Conservation (phyloP, 2,888 invertebrate genomes). For the Sarcophaga caerulescens region DNA sequence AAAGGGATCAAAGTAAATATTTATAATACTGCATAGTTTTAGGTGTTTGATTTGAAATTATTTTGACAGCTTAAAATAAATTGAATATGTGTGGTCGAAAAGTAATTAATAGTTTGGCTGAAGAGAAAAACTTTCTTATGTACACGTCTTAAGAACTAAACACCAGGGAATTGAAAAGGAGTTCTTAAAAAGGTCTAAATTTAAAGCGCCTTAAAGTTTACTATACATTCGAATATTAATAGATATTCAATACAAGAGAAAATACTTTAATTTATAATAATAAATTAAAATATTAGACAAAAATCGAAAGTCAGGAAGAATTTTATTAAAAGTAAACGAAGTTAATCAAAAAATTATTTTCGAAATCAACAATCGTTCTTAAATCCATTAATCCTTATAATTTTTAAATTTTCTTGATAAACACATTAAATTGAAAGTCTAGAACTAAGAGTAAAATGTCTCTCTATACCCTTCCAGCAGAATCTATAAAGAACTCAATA, state of each 20-base stretch:
- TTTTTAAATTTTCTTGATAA: too few species aligned
- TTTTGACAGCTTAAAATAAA: conserved; percentile 70
- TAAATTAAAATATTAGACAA: background rate
- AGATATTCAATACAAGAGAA: background rate
- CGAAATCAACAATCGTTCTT: too few species aligned
- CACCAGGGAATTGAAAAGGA: conserved; percentile 41
- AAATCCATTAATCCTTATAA: too few species aligned
- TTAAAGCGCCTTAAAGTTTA: background rate
- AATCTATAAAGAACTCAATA: too few species aligned
- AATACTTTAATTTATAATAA: too few species aligned
- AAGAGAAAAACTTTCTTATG: conserved; percentile 54
- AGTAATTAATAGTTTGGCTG: conserved; percentile 71
- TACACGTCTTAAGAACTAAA: conserved; percentile 15
- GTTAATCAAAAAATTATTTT: too few species aligned
- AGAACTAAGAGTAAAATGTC: too few species aligned
- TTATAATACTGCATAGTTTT: conserved; percentile 43
- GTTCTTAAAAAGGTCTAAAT: background rate
- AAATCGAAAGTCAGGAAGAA: background rate
- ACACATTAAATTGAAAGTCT: too few species aligned
- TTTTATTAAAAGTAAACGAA: too few species aligned
- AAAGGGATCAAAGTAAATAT: conserved; percentile 65
- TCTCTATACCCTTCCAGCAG: too few species aligned
- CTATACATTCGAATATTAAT: background rate
- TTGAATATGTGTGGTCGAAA: conserved; percentile 71
- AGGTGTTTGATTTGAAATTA: conserved; percentile 66